Evolutionary conservation across 2,888 invertebrate genomes (phyloP), one percentile per base, ranked within the genome.

Genomic region (Lasiommata megera): DNA sequence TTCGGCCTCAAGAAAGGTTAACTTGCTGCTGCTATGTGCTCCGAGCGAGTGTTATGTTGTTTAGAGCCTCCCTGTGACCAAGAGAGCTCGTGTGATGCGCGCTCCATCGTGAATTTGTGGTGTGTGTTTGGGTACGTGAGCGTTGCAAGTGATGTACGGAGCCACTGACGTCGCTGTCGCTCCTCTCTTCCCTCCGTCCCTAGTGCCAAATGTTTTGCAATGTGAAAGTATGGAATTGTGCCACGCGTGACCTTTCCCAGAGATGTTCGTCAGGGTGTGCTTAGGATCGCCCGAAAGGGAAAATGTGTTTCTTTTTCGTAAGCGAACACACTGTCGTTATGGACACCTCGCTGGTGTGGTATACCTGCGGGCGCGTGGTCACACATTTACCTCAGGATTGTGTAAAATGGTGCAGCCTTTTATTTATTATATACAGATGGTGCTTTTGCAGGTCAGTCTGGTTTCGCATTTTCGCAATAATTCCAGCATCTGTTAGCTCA

Each of bases 131-230:
- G 80, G 82, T 82, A 82, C 82, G 79, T 79, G 83, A 84, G 82
- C 85, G 84, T 79, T 80, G 80, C 78, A 79, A 81, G 79, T 77
- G 77, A 82, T 77, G 70, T 73, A 70, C 72, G 80, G 82, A 82
- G 78, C 79, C 87, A 89, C 89, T 90, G 89, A 89, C 89, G 89
- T 88, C 82, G 89, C 72, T 77, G 78, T 77, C 77, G 74, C 80
- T 77, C 82, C 81, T 82, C 82, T 81, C 73, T 74, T 77, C 84
- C 82, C 80, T 82, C 84, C 78, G 83, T 84, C 82, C 82, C 78
- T 77, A 84, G 74, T 77, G 89, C 89, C 89, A 90, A 90, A 89
- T 84, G 86, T 89, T 90, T 90, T 88, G 89, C 88, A 90, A 90
- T 87, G 88, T 88, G 89, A 90, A 89, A 90, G 88, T 88, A 83